Evolutionary conservation across 92 coral and sea anemone species (phyloP).

Genomic region (Parazoanthus swiftii): DNA sequence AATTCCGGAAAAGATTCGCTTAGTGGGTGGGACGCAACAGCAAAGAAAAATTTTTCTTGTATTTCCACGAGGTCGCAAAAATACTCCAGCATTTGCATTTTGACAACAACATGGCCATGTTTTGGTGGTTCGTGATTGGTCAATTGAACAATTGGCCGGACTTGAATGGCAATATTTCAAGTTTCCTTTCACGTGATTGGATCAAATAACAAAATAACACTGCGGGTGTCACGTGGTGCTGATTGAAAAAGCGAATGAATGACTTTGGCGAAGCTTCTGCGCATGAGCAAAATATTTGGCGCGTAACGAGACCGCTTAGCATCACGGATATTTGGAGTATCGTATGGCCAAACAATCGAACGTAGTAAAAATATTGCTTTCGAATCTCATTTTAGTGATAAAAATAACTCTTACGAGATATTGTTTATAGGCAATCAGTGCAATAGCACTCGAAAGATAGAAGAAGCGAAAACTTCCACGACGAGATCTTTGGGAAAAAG

Average conservation of each 20-base stretch:
- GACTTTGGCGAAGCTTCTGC: conserved; percentile 71
- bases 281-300: conserved; percentile 82
- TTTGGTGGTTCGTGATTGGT: conserved; percentile 67
- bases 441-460: background rate
- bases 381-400: conserved; percentile 37
- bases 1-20: conserved; percentile 37
- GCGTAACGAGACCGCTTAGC: conserved; percentile 82
- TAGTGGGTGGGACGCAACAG: conserved; percentile 95
- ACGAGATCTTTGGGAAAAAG: conserved; percentile 15
- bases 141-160: conserved; percentile 57
- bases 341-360: conserved; percentile 30
- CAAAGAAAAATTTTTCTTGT: conserved; percentile 64
- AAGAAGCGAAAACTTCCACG: conserved; percentile 10
- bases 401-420: conserved; percentile 50
- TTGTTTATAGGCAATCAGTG: conserved; percentile 31
- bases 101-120: conserved; percentile 88
- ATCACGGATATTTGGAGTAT: conserved; percentile 53
- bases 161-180: conserved; percentile 80
- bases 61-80: conserved; percentile 94
- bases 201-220: conserved; percentile 50
- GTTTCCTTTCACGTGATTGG: conserved; percentile 65
- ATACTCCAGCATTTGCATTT: conserved; percentile 87
- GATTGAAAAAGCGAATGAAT: conserved; percentile 66
- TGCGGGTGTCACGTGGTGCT: conserved; percentile 64
- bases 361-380: conserved; percentile 34